Evolutionary conservation across 2,797 vertebrate genomes (phyloP).

Genomic region (Falco peregrinus): DNA sequence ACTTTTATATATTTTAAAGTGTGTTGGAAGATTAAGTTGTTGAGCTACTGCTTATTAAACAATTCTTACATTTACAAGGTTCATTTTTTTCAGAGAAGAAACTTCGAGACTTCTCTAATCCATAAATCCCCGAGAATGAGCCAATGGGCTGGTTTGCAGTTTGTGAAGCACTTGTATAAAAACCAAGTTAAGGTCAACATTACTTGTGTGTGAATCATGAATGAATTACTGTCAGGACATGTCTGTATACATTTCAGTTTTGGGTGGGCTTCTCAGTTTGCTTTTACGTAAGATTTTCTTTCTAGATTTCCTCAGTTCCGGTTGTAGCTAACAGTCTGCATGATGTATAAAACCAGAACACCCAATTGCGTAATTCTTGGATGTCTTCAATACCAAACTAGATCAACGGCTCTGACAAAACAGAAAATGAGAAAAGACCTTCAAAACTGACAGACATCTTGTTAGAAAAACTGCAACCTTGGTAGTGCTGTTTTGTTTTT

Average conservation of each 20-base stretch:
- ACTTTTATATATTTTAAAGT: neutral
- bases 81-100: neutral
- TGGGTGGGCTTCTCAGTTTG: neutral
- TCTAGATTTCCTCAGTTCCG: neutral
- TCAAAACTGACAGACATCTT: neutral
- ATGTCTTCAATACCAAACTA: neutral
- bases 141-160: neutral
- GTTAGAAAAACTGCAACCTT: neutral
- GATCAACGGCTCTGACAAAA: neutral
- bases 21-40: neutral
- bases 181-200: neutral
- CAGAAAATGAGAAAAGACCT: neutral
- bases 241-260: neutral
- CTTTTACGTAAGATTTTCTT: neutral
- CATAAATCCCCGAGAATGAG: neutral
- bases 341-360: neutral
- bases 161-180: neutral
- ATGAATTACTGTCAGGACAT: neutral
- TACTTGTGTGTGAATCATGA: neutral
- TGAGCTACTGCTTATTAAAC: constrained; percentile 3
- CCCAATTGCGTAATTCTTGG: neutral
- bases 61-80: neutral
- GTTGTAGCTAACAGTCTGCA: neutral
- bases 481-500: neutral
- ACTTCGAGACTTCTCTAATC: neutral